Evolutionary conservation across 1,140 invertebrate genomes (phyloP).

Genomic region (Drosophila takahashii): DNA sequence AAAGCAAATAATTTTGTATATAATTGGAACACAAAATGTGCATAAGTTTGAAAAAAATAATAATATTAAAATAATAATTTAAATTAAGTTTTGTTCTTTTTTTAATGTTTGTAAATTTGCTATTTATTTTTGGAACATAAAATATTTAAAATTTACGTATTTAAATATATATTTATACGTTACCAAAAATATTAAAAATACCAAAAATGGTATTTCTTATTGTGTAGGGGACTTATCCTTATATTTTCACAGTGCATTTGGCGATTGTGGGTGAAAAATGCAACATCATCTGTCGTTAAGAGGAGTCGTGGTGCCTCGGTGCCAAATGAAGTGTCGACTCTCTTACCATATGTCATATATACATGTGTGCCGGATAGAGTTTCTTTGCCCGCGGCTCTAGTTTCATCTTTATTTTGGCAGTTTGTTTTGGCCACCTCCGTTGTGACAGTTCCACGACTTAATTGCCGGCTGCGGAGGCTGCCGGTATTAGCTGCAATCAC

Average conservation of each 20-base stretch:
- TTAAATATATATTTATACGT: too few species aligned
- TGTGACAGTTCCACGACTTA: slow-evolving; percentile 54
- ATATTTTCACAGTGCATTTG: slow-evolving; percentile 3
- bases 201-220: too few species aligned
- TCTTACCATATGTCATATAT: slow-evolving; percentile 26
- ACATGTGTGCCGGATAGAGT: slow-evolving; percentile 15
- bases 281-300: slow-evolving; percentile 24
- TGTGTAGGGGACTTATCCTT: too few species aligned
- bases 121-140: too few species aligned
- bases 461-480: slow-evolving; percentile 35
- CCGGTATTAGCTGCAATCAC: slow-evolving; percentile 53
- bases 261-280: slow-evolving; percentile 32
- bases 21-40: too few species aligned
- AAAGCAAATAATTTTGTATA: too few species aligned
- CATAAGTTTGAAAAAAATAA: too few species aligned
- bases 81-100: too few species aligned
- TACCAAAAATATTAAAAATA: too few species aligned
- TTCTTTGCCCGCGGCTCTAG: slow-evolving; percentile 27
- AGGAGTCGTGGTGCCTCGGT: slow-evolving; percentile 6
- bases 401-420: slow-evolving; percentile 46
- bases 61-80: too few species aligned
- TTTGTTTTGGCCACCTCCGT: slow-evolving; percentile 35
- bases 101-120: too few species aligned
- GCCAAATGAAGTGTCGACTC: slow-evolving; percentile 17
- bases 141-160: too few species aligned